Conservation (phyloP, 92 coral and sea anemone species). For the Blastomussa wellsi region DNA sequence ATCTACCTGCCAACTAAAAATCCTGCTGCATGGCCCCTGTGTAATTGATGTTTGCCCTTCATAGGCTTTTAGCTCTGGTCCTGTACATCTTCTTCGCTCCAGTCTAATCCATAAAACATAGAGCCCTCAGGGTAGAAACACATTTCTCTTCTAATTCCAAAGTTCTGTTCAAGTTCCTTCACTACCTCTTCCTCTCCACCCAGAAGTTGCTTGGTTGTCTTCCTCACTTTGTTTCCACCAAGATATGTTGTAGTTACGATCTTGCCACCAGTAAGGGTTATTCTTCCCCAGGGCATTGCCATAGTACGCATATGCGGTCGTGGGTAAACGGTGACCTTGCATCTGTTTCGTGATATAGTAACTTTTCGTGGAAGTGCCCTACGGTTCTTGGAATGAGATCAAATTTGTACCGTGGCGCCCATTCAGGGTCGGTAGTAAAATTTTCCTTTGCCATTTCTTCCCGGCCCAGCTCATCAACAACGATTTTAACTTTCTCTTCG, state of each 20-base stretch:
- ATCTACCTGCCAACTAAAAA: too few species aligned
- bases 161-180: conserved; percentile 22
- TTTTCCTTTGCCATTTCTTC: conserved; percentile 9
- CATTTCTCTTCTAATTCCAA: conserved; percentile 24
- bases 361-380: conserved; percentile 23
- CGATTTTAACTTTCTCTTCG: not conserved
- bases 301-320: conserved; percentile 46
- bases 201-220: conserved; percentile 17
- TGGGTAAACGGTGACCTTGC: conserved; percentile 33
- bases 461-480: not conserved
- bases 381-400: conserved; percentile 30
- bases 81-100: not conserved
- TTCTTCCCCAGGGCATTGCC: conserved; percentile 56
- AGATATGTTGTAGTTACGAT: conserved; percentile 10
- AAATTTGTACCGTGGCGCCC: conserved; percentile 27
- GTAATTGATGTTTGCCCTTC: conserved; percentile 6
- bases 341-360: conserved; percentile 9
- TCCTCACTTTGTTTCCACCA: conserved; percentile 21
- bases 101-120: not conserved
- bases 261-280: conserved; percentile 43
- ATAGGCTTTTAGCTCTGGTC: too few species aligned
- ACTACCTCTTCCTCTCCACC: conserved; percentile 32
- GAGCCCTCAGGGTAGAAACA: conserved; percentile 1
- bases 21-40: too few species aligned
- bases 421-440: not conserved